Evolutionary conservation across 1,140 invertebrate genomes (phyloP).

Genomic region (Platorchestia sp.): DNA sequence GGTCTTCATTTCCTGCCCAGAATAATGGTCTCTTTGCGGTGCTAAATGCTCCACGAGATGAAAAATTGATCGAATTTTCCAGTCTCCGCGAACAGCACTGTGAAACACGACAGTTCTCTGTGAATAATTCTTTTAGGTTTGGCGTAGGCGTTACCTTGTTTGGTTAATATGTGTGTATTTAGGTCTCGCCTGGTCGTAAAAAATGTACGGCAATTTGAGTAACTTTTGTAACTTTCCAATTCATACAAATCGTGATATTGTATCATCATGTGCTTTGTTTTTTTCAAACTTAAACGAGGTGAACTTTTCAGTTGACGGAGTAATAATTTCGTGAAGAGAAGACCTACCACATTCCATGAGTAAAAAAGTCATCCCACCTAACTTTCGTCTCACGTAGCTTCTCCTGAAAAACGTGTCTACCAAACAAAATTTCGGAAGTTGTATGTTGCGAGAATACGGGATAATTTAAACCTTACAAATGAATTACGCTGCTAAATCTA

Average conservation of each 20-base stretch:
- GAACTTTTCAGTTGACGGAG: no score
- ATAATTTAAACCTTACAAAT: neutral
- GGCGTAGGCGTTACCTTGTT: neutral
- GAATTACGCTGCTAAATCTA: neutral
- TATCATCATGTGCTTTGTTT: neutral
- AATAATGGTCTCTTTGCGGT: neutral
- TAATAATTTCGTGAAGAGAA: neutral
- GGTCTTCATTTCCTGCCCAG: neutral
- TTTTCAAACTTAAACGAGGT: no score
- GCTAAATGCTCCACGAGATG: neutral
- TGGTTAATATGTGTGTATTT: neutral
- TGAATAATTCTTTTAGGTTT: neutral
- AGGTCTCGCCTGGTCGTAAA: neutral
- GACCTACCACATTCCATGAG: neutral
- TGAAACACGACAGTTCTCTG: neutral
- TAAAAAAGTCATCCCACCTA: no score
- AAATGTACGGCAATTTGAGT: neutral
- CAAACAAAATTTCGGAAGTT: neutral
- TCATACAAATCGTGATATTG: neutral
- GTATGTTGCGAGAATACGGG: neutral
- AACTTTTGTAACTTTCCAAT: neutral
- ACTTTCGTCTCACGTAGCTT: no score
- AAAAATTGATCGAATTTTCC: constrained; percentile 14
- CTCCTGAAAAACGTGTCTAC: neutral
- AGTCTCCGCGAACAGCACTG: neutral